Evolutionary conservation across 1,140 invertebrate genomes (phyloP).

Genomic region (Drosophila teissieri): DNA sequence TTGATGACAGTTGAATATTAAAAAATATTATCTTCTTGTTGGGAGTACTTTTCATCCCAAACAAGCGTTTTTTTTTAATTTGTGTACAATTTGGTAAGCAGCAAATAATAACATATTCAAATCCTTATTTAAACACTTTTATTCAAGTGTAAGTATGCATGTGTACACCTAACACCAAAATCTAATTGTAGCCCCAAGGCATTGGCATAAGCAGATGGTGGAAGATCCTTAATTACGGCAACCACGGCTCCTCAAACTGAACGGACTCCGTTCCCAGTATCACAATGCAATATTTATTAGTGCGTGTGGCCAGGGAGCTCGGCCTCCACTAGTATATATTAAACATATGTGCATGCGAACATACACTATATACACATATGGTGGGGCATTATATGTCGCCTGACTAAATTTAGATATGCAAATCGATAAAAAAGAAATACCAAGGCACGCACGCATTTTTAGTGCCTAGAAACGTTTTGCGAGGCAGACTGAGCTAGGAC

Average conservation of each 20-base stretch:
- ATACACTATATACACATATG: conserved; percentile 25
- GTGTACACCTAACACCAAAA: conserved; percentile 29
- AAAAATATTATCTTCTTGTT: too few relatives aligned
- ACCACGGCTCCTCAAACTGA: conserved; percentile 35
- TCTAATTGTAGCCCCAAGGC: conserved; percentile 58
- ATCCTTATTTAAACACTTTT: background rate
- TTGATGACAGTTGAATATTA: too few relatives aligned
- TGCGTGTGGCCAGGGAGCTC: conserved; percentile 51
- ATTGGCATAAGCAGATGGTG: conserved; percentile 23
- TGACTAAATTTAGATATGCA: conserved; percentile 75
- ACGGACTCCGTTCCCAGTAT: conserved; percentile 45
- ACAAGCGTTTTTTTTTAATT: too few relatives aligned
- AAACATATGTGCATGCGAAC: conserved; percentile 23
- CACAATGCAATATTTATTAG: conserved; percentile 77
- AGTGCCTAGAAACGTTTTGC: conserved; percentile 44
- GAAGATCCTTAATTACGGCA: conserved; percentile 64
- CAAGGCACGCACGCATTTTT: conserved; percentile 71
- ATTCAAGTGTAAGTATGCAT: conserved; percentile 1
- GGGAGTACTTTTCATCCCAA: too few relatives aligned
- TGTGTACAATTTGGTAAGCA: too few relatives aligned
- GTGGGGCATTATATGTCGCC: conserved; percentile 57
- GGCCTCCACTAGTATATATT: conserved; percentile 35
- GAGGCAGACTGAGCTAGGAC: conserved; percentile 4
- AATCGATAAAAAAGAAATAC: conserved; percentile 68
- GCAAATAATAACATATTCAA: too few relatives aligned